Evolutionary conservation across 2,888 invertebrate species (phyloP).

Genomic region (Heliconius aoede): DNA sequence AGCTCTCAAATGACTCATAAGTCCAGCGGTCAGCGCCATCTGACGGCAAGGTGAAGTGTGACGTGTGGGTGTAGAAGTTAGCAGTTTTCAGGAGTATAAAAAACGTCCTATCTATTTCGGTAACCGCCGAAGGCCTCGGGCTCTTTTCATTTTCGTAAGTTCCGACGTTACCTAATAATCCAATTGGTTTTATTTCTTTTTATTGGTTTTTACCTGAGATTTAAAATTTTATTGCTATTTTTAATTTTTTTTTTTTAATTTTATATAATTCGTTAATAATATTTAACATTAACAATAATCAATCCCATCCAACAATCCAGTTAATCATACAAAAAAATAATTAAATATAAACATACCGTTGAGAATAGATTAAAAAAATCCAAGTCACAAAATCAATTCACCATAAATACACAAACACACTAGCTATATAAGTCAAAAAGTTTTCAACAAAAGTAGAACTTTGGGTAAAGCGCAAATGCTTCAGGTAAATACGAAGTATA

Average conservation of each 20-base stretch:
- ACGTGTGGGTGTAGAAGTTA: slow-evolving; percentile 76
- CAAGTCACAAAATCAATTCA: slow-evolving; percentile 64
- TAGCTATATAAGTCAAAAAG: slow-evolving; percentile 51
- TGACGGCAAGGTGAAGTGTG: slow-evolving; percentile 75
- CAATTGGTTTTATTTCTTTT: slow-evolving; percentile 45
- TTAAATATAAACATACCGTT: slow-evolving; percentile 57
- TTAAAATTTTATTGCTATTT: not conserved
- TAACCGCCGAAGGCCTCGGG: slow-evolving; percentile 74
- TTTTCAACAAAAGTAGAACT: slow-evolving; percentile 64
- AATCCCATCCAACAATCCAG: not conserved
- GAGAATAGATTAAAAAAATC: slow-evolving; percentile 61
- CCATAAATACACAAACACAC: slow-evolving; percentile 67
- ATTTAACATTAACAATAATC: not conserved
- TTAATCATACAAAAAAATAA: no score
- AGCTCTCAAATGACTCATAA: slow-evolving; percentile 67
- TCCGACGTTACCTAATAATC: slow-evolving; percentile 71
- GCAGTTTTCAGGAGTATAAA: slow-evolving; percentile 78
- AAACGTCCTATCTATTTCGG: slow-evolving; percentile 80
- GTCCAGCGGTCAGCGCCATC: slow-evolving; percentile 77
- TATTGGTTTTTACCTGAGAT: slow-evolving; percentile 37
- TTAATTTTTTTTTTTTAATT: not conserved
- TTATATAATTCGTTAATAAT: no score
- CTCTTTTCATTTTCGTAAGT: slow-evolving; percentile 64
- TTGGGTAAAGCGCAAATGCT: slow-evolving; percentile 61
- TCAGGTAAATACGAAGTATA: slow-evolving; percentile 67